A percentile compares a stretch with the other conserved stretches of the same genome.
Evolutionary conservation across 1,140 invertebrate species (phyloP).

Genomic region (Neelides sp.): DNA sequence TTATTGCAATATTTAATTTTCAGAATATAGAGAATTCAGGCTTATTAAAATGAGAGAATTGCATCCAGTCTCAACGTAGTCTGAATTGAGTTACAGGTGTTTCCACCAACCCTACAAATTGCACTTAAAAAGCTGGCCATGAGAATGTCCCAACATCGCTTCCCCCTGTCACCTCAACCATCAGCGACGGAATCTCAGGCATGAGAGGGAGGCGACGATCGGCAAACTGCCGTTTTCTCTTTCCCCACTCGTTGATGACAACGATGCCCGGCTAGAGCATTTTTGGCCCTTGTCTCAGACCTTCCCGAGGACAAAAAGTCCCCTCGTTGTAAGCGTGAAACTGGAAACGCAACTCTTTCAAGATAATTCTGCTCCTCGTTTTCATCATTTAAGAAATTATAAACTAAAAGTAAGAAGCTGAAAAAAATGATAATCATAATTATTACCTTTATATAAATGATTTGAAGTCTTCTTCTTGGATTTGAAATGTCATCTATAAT

Average conservation of each 20-base stretch:
- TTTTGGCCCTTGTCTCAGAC: conserved; percentile 26
- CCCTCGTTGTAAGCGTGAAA: conserved; percentile 29
- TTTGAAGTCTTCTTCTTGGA: too few species aligned
- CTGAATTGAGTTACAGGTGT: conserved; percentile 24
- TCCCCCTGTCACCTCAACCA: conserved; percentile 14
- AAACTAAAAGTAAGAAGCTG: too few species aligned
- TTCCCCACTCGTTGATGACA: conserved; percentile 13
- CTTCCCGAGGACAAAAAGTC: conserved; percentile 25
- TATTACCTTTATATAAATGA: too few species aligned
- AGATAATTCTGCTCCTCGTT: background rate
- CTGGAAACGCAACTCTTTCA: conserved; percentile 20
- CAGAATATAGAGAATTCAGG: too few species aligned
- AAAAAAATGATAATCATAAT: too few species aligned
- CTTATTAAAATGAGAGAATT: background rate
- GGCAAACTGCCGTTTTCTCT: conserved; percentile 19
- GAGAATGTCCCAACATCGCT: conserved; percentile 15
- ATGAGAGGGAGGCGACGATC: conserved; percentile 13
- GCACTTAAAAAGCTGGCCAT: conserved; percentile 18
- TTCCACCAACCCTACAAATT: conserved; percentile 17
- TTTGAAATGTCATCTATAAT: too few species aligned
- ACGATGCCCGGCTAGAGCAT: conserved; percentile 23
- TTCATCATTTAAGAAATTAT: too few species aligned
- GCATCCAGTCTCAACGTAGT: conserved; percentile 25
- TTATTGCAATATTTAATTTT: too few species aligned
- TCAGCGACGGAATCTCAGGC: conserved; percentile 9